Evolutionary conservation across 2,888 invertebrate genomes (phyloP), one percentile per base, ranked within the genome.

Genomic region (Lepidonotus clava): DNA sequence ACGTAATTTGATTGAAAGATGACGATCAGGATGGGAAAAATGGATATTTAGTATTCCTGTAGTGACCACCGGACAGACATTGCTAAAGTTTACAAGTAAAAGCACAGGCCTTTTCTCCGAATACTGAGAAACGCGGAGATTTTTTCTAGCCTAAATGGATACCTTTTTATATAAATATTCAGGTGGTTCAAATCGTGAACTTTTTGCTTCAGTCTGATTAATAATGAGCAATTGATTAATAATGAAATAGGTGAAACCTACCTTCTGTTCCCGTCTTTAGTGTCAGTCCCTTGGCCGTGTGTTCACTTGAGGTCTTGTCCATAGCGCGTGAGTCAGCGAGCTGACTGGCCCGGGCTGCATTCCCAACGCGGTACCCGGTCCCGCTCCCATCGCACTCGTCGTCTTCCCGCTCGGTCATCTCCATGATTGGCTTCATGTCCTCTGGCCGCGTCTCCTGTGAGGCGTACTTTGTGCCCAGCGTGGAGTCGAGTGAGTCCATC

Each of bases 401-500:
- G 4, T 86, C 87, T 14, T 85, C 71, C 38, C 61, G 66, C 40
- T 88, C 87, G 11, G 40, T 56, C 6, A 36, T 80, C 80, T 88
- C 88, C 11, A 83, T 85, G 66, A 88, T 88, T 1, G 84, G 61
- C 40, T 85, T 56, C 88, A 88, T 38, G 89, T 90, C 86, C 24
- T 85, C 88, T 0, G 66, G 85, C 6, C 80, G 56, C 24, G 56
- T 83, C 21, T 86, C 86, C 46, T 53, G 61, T 18, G 86, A 86
- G 0, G 77, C 86, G 2, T 83, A 84, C 84, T 88, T 89, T 5
- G 93, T 93, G 87, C 92, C 93, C 86, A 92, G 90, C 0, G 93
- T 92, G 0, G 93, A 93, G 85, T 92, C 93, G 87, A 93, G 86
- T 0, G 93, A 93, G 83, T 93, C 93, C 88, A 92, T 89, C 83